These are phyloP conservation scores for Sinocyclocheilus anophthalmus DNA, from an alignment of 2,113 vertebrate genomes.

Conservation along the genomic window DNA sequence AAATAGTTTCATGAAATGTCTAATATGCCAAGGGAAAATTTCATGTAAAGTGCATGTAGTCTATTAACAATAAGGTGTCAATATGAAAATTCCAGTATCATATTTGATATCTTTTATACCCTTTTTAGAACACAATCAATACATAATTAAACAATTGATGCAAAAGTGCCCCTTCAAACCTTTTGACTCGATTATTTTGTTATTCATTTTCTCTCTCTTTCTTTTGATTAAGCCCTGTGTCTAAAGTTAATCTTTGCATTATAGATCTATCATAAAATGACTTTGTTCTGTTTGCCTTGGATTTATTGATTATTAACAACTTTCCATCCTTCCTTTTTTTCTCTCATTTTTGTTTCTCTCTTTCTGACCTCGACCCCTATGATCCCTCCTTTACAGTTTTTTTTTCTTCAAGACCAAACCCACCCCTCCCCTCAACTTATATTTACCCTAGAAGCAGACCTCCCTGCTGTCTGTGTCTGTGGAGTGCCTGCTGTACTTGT, in stretches of 20 bases:
- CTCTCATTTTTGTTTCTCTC: background rate
- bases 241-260: slow-evolving; percentile 14
- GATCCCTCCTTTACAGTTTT: background rate
- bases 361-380: background rate
- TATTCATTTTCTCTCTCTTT: background rate
- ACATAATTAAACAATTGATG: background rate
- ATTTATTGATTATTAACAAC: slow-evolving; percentile 24
- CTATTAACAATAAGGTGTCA: background rate
- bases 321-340: background rate
- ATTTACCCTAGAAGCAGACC: slow-evolving; percentile 1
- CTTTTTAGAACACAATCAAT: too few species aligned
- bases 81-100: background rate
- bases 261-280: slow-evolving; percentile 41
- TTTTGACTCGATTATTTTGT: background rate
- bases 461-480: background rate
- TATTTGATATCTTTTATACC: background rate
- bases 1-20: background rate
- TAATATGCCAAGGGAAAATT: too few species aligned
- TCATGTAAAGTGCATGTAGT: too few species aligned
- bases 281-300: slow-evolving; percentile 23
- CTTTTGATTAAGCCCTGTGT: background rate
- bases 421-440: background rate
- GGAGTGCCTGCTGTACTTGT: background rate
- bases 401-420: background rate
- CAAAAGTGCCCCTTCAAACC: background rate